Evolutionary conservation across 2,888 invertebrate genomes (phyloP).

Genomic region (Parapristionchus giblindavisi): DNA sequence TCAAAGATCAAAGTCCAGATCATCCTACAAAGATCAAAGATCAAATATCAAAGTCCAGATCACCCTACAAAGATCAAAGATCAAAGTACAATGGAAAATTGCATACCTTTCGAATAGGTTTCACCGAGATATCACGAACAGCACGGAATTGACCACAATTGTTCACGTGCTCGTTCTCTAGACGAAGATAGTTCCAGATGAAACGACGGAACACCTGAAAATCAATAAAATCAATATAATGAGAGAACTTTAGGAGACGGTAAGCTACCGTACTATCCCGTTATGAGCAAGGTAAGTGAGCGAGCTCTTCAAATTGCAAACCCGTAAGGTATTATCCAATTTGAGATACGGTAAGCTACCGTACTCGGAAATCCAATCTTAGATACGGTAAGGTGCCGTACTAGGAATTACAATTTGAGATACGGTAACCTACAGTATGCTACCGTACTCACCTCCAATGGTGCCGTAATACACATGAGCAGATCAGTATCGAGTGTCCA

Average conservation of each 20-base stretch:
- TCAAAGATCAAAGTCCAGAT: conserved; percentile 74
- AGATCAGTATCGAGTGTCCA: conserved; percentile 68
- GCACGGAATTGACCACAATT: conserved; percentile 97
- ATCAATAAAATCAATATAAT: background rate
- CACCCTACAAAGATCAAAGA: conserved; percentile 45
- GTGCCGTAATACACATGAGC: conserved; percentile 65
- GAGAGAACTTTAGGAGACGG: background rate
- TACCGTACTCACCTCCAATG: conserved; percentile 55
- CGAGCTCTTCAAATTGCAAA: too few species aligned
- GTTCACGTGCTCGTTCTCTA: conserved; percentile 98
- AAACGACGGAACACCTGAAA: conserved; percentile 77
- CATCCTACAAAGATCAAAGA: conserved; percentile 45
- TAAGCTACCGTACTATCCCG: too few species aligned
- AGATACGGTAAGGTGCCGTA: too few species aligned
- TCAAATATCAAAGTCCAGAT: too few species aligned
- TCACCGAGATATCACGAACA: conserved; percentile 94
- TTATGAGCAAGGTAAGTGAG: too few species aligned
- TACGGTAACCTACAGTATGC: background rate
- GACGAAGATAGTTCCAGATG: conserved; percentile 98
- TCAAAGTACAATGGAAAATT: too few species aligned
- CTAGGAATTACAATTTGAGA: background rate
- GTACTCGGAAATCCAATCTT: too few species aligned
- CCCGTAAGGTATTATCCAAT: too few species aligned
- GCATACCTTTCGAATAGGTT: conserved; percentile 82
- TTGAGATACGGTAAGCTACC: too few species aligned